phyloP scores from a whole-genome alignment of 1,140 invertebrate species.

The Drosophila ananassae region DNA sequence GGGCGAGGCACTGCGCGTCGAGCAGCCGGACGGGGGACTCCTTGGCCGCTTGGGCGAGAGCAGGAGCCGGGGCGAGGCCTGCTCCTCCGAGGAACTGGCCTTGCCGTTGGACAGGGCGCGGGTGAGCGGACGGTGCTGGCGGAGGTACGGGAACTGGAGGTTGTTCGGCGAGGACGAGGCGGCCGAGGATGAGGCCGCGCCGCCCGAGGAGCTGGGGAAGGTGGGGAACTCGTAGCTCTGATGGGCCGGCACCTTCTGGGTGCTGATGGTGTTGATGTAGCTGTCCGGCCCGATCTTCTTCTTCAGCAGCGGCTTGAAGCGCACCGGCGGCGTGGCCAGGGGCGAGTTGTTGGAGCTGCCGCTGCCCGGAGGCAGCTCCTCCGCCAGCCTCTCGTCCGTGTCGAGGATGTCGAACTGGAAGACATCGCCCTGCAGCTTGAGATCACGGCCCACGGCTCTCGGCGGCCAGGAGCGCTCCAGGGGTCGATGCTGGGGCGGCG shows the following conservation, averaged over 20 bases:
- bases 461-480: slow-evolving; percentile 86
- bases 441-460: slow-evolving; percentile 64
- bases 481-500: slow-evolving; percentile 85
- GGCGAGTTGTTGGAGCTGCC: slow-evolving; percentile 68
- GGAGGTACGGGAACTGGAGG: slow-evolving; percentile 68
- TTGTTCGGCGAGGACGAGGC: slow-evolving; percentile 25
- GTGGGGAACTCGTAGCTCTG: slow-evolving; percentile 85
- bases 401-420: slow-evolving; percentile 90
- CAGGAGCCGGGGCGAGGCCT: slow-evolving; percentile 55
- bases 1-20: slow-evolving; percentile 79
- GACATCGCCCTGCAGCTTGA: slow-evolving; percentile 87
- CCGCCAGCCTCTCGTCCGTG: slow-evolving; percentile 86
- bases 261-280: slow-evolving; percentile 87
- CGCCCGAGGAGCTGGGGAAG: slow-evolving; percentile 68
- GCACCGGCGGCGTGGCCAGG: slow-evolving; percentile 76
- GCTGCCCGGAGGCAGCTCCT: slow-evolving; percentile 35
- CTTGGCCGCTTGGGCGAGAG: slow-evolving; percentile 72
- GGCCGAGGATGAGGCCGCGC: background rate
- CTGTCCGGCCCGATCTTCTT: slow-evolving; percentile 88
- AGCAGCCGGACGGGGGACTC: slow-evolving; percentile 81
- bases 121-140: slow-evolving; percentile 81
- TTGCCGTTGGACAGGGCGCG: slow-evolving; percentile 81
- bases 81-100: slow-evolving; percentile 35
- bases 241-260: slow-evolving; percentile 85
- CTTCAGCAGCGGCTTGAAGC: slow-evolving; percentile 86